Base-by-base conservation (phyloP, 2,797 vertebrate species). In the Esox masquinongy region DNA sequence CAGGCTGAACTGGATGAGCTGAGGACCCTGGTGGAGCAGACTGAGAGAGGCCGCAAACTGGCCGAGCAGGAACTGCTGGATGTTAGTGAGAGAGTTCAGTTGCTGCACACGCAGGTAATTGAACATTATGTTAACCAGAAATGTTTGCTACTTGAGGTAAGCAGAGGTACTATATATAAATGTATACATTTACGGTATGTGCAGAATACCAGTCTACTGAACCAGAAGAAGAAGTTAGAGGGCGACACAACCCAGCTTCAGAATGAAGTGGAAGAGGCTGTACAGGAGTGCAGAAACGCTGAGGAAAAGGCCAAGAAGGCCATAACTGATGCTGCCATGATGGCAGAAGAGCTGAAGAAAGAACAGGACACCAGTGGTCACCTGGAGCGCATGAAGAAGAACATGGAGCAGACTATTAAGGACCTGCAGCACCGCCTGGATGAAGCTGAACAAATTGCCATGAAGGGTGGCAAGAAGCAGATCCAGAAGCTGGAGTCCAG, bases 241-340 rank as follows among this genome's bases (percentile, higher is more conserved):
- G 53, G 15, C 0, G 95, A 96, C 39, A 79, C 94, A 17, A 39
- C 90, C 73, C 95, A 95, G 79, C 92, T 96, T 66, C 53, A 39
- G 36, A 39, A 39, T 39, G 36, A 39, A 56, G 53, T 3, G 69
- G 96, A 96, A 6, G 95, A 96, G 19, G 90, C 95, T 0, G 73
- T 94, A 9, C 96, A 96, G 82, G 96, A 96, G 69, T 94, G 95
- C 79, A 88, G 94, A 47, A 96, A 96, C 0, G 95, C 96, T 0
- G 95, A 96, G 70, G 95, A 96, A 74, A 96, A 96, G 50, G 95
- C 95, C 87, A 96, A 96, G 91, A 96, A 96, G 80, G 95, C 56
- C 56, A 59, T 59, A 22, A 59, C 56, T 22, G 56, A 59, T 59
- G 56, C 56, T 24, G 56, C 56, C 56, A 59, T 59, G 56, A 73